Evolutionary conservation across 2,888 invertebrate species (phyloP), one percentile per base, ranked within the genome.

Genomic region (Ophion ellenae): DNA sequence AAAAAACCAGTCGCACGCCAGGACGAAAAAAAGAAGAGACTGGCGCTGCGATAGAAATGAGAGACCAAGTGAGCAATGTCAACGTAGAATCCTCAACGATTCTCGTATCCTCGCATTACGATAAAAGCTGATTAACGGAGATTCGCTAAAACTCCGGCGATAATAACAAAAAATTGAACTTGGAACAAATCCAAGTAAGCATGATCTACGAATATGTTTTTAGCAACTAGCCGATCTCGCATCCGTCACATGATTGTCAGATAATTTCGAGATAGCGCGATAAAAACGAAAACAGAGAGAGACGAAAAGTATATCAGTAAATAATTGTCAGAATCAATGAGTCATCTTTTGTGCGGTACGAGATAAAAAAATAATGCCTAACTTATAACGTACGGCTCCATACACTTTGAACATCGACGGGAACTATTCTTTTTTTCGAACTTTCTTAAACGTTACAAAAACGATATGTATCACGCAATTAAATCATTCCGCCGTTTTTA

Each of bases 221-320:
- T 85, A 86, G 63, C 66, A 66, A 20, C 75, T 86, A 82, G 20
- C 17, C 20, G 71, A 82, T 85, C 82, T 85, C 85, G 82, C 36
- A 71, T 63, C 66, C 59, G 66, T 73, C 67, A 69, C n/a, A 9
- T 70, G 66, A 71, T 79, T 76, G 79, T 83, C 76, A 75, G 85
- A 71, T 61, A 53, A 81, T 61, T 84, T 53, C 14, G 11, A 81
- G 67, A 67, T 61, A 17, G 57, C 69, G 57, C 11, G 57, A 78
- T 63, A 67, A 45, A 74, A 57, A 63, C 74, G 24, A 53, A 67
- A 57, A 73, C 53, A 71, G 63, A 71, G 40, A 36, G 66, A 66
- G n/a, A 36, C 36, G 28, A 28, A 53, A 53, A 2, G 20, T 47
- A 70, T 28, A 83, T 61, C 9, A 32, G 20, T 61, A 73, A 10